Conservation (phyloP, 2,113 vertebrate genomes). For the Myrmecophaga tridactyla region DNA sequence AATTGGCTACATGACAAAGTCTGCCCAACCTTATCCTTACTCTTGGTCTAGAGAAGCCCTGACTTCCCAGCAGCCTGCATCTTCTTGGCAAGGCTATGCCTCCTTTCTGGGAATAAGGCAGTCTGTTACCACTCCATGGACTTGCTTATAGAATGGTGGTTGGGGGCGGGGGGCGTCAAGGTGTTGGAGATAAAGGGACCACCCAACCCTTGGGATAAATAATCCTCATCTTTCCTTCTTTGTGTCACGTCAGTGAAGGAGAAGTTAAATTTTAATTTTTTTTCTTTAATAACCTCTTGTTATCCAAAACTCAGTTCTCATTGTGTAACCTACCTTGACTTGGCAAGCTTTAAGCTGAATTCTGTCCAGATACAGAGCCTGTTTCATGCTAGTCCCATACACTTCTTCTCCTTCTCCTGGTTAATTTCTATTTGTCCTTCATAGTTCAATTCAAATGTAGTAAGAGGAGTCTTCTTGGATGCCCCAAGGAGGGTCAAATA, state of each 20-base stretch:
- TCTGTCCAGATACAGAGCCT: background rate
- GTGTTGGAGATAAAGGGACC: background rate
- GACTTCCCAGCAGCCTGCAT: background rate
- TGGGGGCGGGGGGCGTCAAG: background rate
- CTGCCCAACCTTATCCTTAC: background rate
- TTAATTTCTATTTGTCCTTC: background rate
- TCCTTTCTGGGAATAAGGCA: background rate
- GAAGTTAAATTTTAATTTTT: background rate
- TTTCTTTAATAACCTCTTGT: background rate
- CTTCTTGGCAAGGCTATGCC: background rate
- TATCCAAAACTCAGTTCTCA: background rate
- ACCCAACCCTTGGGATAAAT: background rate
- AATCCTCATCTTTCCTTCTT: background rate
- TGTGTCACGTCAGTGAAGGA: background rate
- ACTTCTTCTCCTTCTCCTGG: background rate
- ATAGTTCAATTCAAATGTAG: background rate
- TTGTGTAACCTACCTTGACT: background rate
- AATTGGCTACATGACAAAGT: background rate
- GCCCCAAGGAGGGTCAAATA: background rate
- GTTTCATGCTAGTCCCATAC: fast-evolving
- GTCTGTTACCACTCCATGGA: background rate
- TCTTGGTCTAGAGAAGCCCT: background rate
- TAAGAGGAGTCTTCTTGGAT: background rate
- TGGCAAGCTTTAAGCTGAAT: background rate
- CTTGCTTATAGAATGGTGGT: background rate